Evolutionary conservation across 35 echinoderm and acorn worm genomes (phyloP), one percentile per base, ranked within the genome.

Genomic region (Diadema setosum): DNA sequence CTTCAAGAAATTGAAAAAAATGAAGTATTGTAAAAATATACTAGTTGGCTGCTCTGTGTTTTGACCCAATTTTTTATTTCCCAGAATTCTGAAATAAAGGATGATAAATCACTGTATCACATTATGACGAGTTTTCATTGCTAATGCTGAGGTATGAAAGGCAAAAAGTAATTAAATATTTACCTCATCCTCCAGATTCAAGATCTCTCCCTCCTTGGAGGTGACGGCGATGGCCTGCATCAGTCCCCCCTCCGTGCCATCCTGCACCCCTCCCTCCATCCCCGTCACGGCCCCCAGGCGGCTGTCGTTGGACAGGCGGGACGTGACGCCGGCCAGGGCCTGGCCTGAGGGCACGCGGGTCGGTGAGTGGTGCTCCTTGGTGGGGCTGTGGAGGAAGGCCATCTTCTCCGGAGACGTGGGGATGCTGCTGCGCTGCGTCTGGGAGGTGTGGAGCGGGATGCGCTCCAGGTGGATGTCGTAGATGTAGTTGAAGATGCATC

Each of bases 381-480:
- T 86, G 27, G 84, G 78, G 49, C 89, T 95, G 42, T 61, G 60
- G 23, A 85, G 42, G 30, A 44, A 43, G 26, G 44, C 29, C 11
- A 21, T 5, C 76, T 95, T 95, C 44, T 86, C 87, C 0, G 93
- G 87, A 37, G 93, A 95, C 15, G 46, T 84, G 42, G 73, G 56
- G 36, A 83, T 58, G 6, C 46, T 56, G 2, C 31, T 82, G 17
- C 86, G 57, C 21, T 85, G 85, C 7, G 59, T 44, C 73, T 78
- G 42, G 48, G 84, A 15, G 74, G 70, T 52, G 76, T 60, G 25
- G 44, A 58, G 25, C 30, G 20, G 70, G 39, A 90, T 60, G 27
- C 63, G 82, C 57, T 98, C 89, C 36, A 98, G 85, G 17, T 87
- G 84, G 69, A 98, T 91, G 86, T 98, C 96, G 56, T 88, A 98